A percentile compares a stretch with the other conserved stretches of the same genome.
These are phyloP conservation scores for Drosophila pachea DNA, from an alignment of 1,140 invertebrate genomes.

Conservation along the genomic window DNA sequence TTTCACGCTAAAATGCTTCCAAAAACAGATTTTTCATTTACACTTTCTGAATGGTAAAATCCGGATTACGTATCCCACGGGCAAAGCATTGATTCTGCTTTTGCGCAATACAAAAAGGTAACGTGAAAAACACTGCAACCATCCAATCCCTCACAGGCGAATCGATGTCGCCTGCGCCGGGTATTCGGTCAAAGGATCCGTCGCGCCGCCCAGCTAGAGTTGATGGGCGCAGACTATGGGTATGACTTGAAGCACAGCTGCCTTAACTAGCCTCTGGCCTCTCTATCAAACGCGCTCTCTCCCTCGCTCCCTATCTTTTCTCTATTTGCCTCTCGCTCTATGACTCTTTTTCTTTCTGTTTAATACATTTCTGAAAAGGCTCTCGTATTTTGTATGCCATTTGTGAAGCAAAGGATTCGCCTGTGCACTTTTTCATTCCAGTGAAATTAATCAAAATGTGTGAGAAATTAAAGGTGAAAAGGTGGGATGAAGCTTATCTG, in stretches of 20 bases:
- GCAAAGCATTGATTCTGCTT: constrained; percentile 75
- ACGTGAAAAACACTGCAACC: constrained; percentile 21
- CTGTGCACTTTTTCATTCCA: constrained; percentile 62
- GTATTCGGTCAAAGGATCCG: constrained; percentile 61
- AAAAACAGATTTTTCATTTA: constrained; percentile 79
- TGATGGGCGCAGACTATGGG: constrained; percentile 8
- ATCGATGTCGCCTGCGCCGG: constrained; percentile 1
- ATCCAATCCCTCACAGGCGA: constrained; percentile 1
- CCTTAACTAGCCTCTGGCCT: background rate
- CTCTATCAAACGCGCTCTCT: background rate
- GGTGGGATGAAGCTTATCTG: background rate
- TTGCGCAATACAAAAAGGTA: constrained; percentile 55
- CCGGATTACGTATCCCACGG: constrained; percentile 78
- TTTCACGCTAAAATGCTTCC: constrained; percentile 78
- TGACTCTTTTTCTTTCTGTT: constrained; percentile 13
- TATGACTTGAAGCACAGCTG: constrained; percentile 9
- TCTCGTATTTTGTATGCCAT: constrained; percentile 72
- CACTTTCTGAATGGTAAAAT: constrained; percentile 78
- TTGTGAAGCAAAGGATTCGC: constrained; percentile 67
- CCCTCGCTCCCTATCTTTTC: constrained; percentile 11
- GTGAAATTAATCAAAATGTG: constrained; percentile 73
- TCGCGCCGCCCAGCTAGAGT: constrained; percentile 18
- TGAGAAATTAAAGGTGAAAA: constrained; percentile 62
- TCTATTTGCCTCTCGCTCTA: background rate
- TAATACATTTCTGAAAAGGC: constrained; percentile 59